Conservation (phyloP, 2,797 vertebrate genomes). For the Hybognathus amarus region DNA sequence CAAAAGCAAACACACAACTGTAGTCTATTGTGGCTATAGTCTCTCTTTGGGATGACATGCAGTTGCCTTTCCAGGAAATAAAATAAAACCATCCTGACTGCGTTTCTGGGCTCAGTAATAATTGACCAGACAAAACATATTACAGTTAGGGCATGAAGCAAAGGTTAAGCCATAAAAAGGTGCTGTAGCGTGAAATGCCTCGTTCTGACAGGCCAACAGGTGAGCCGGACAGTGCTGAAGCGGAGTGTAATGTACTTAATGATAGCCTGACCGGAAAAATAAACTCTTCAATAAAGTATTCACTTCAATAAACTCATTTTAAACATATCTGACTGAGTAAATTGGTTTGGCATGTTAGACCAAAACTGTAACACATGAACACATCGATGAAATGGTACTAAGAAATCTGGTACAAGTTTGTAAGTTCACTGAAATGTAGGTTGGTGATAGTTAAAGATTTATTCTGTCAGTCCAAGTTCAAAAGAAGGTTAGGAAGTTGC, state of each 20-base stretch:
- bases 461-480: constrained; percentile 45
- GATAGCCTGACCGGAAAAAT: constrained; percentile 22
- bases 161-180: constrained; percentile 39
- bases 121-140: constrained; percentile 54
- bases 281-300: constrained; percentile 16
- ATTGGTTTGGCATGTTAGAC: constrained; percentile 3
- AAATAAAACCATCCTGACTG: constrained; percentile 31
- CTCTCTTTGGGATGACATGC: constrained; percentile 30
- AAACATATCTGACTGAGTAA: not conserved
- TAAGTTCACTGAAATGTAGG: not conserved
- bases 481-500: constrained; percentile 47
- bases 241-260: constrained; percentile 36
- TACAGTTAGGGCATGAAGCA: constrained; percentile 23
- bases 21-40: constrained; percentile 6
- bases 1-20: constrained; percentile 31
- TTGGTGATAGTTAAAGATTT: constrained; percentile 34
- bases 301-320: constrained; percentile 1
- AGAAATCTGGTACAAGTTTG: constrained; percentile 1
- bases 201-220: constrained; percentile 47
- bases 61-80: constrained; percentile 34
- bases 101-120: constrained; percentile 47
- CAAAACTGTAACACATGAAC: not conserved
- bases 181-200: constrained; percentile 44
- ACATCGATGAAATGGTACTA: not conserved
- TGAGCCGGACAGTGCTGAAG: constrained; percentile 44